phyloP scores from a whole-genome alignment of 2,888 invertebrate genomes.

The Amiota minor region DNA sequence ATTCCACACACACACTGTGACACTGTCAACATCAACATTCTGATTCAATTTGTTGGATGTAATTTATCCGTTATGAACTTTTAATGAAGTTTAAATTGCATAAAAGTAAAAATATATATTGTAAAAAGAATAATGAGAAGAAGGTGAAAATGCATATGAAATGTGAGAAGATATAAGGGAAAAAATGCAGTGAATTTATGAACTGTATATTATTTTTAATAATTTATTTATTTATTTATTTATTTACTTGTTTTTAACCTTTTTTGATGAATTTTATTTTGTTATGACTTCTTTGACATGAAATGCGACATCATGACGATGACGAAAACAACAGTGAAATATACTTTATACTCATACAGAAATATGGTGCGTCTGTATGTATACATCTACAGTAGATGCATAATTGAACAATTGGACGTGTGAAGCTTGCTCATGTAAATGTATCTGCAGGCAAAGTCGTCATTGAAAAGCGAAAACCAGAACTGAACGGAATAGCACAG shows the following conservation, averaged over 20 bases:
- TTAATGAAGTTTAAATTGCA: conserved; percentile 28
- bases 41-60: conserved; percentile 26
- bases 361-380: background rate
- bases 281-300: conserved; percentile 47
- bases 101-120: background rate
- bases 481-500: conserved; percentile 5
- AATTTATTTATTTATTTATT: conserved; percentile 19
- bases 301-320: conserved; percentile 21
- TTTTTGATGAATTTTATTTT: conserved; percentile 33
- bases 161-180: too few species aligned
- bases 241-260: conserved; percentile 30
- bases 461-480: conserved; percentile 17
- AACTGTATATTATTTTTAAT: conserved; percentile 42
- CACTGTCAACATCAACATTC: background rate
- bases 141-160: too few species aligned
- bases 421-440: conserved; percentile 47
- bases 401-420: conserved; percentile 54
- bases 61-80: conserved; percentile 26
- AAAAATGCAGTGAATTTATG: conserved; percentile 38
- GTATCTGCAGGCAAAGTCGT: conserved; percentile 38
- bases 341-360: conserved; percentile 32
- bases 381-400: conserved; percentile 41
- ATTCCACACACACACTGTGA: background rate
- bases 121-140: background rate
- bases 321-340: background rate